These are phyloP conservation scores for Ophion slaviceki DNA, from an alignment of 2,888 invertebrate species.

Conservation along the genomic window DNA sequence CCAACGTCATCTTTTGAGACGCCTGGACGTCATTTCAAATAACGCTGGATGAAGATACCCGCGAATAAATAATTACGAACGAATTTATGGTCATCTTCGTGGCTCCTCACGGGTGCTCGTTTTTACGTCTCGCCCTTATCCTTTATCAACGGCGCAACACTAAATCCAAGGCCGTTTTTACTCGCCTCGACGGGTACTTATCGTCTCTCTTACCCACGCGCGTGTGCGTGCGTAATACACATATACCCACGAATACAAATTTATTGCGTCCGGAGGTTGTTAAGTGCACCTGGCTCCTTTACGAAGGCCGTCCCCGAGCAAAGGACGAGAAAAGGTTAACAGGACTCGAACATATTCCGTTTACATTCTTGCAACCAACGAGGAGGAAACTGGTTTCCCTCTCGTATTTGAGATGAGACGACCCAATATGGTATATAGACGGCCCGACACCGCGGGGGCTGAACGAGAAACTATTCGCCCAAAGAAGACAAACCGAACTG, in stretches of 20 bases:
- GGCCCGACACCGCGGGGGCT: constrained; percentile 9
- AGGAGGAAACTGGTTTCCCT: constrained; percentile 77
- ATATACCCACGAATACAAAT: neutral
- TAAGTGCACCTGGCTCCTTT: constrained; percentile 28
- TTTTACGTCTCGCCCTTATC: too few species aligned
- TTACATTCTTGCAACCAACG: constrained; percentile 75
- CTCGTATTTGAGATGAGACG: constrained; percentile 60
- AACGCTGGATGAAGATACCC: too few species aligned
- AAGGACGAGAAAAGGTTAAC: constrained; percentile 79
- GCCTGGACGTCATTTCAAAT: too few species aligned
- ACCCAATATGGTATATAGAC: neutral
- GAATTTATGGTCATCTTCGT: too few species aligned
- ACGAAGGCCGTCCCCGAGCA: constrained; percentile 63
- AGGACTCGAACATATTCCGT: constrained; percentile 79
- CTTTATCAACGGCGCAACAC: too few species aligned
- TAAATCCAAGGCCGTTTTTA: too few species aligned
- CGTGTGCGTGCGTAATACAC: too few species aligned
- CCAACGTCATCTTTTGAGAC: too few species aligned
- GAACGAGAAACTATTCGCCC: neutral
- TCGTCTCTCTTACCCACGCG: too few species aligned
- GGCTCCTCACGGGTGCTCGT: too few species aligned
- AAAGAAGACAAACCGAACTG: constrained; percentile 1
- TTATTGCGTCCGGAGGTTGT: neutral
- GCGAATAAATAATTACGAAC: too few species aligned
- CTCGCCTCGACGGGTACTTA: too few species aligned